A percentile compares a stretch with the other conserved stretches of the same genome.
Evolutionary conservation across 2,888 invertebrate genomes (phyloP).

Genomic region (Arge pagana): DNA sequence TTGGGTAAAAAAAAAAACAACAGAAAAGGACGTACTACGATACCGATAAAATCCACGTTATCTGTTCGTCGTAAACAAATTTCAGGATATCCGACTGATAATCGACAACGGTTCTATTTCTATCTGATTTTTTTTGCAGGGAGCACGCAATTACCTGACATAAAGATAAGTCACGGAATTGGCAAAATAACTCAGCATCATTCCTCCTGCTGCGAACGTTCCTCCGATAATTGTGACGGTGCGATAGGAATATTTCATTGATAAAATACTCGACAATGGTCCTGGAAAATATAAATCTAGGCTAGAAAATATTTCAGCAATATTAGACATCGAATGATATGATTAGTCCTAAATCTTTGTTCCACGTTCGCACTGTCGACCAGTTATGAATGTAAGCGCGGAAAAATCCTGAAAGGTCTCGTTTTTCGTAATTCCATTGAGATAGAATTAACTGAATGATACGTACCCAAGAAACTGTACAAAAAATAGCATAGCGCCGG

Average conservation of each 20-base stretch:
- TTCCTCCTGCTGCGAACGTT: slow-evolving; percentile 79
- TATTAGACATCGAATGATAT: background rate
- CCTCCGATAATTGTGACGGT: slow-evolving; percentile 84
- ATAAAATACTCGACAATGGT: slow-evolving; percentile 83
- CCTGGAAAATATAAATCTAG: slow-evolving; percentile 62
- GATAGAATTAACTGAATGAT: slow-evolving; percentile 28
- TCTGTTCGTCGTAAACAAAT: too few species aligned
- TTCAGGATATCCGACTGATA: too few species aligned
- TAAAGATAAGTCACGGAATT: slow-evolving; percentile 78
- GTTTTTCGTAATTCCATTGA: slow-evolving; percentile 18
- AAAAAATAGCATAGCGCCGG: slow-evolving; percentile 85
- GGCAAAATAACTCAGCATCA: slow-evolving; percentile 83
- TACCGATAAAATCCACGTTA: too few species aligned
- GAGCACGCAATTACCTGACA: slow-evolving; percentile 66
- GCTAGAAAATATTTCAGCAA: too few species aligned
- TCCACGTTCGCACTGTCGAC: too few species aligned
- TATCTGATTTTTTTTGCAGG: background rate
- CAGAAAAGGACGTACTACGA: background rate
- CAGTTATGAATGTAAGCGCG: background rate
- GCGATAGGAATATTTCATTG: slow-evolving; percentile 80
- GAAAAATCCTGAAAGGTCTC: slow-evolving; percentile 1
- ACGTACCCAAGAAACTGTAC: slow-evolving; percentile 82
- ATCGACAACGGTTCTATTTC: too few species aligned
- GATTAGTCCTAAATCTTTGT: too few species aligned
- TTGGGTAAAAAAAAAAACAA: background rate